Evolutionary conservation across 35 echinoderm and acorn worm genomes (phyloP).

Genomic region (Ophiothrix spiculata): DNA sequence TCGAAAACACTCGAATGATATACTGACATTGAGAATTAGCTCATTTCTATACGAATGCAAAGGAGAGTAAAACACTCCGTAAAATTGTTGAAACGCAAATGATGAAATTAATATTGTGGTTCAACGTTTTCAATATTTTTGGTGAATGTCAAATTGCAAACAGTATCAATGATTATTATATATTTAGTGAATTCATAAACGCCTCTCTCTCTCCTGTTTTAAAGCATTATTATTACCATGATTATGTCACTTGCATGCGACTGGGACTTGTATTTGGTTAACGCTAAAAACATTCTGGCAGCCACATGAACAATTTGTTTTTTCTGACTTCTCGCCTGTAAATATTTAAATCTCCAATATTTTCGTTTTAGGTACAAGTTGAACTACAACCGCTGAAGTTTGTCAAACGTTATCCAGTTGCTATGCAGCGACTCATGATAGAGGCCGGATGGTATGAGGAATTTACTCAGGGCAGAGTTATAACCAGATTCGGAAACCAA

Average conservation of each 20-base stretch:
- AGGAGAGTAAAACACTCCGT: too few species aligned
- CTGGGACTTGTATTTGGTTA: too few species aligned
- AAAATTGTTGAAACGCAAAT: not conserved
- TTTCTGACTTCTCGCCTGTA: not conserved
- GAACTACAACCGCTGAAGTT: slow-evolving; percentile 82
- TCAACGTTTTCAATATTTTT: not conserved
- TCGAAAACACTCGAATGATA: not conserved
- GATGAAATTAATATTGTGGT: not conserved
- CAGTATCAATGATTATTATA: too few species aligned
- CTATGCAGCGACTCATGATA: slow-evolving; percentile 76
- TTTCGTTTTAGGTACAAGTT: slow-evolving; percentile 64
- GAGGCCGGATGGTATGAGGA: slow-evolving; percentile 62
- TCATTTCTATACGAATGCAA: too few species aligned
- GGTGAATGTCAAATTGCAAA: too few species aligned
- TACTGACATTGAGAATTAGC: not conserved
- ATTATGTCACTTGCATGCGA: too few species aligned
- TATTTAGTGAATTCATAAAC: not conserved
- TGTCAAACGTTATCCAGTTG: slow-evolving; percentile 68
- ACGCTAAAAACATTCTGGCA: too few species aligned
- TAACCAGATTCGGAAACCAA: slow-evolving; percentile 62
- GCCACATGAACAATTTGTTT: not conserved
- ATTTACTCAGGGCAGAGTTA: slow-evolving; percentile 58
- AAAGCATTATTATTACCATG: not conserved
- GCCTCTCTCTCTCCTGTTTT: not conserved
- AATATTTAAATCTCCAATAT: slow-evolving; percentile 5